Conservation (phyloP, 2,797 vertebrate species). For the Acrossocheilus fasciatus region DNA sequence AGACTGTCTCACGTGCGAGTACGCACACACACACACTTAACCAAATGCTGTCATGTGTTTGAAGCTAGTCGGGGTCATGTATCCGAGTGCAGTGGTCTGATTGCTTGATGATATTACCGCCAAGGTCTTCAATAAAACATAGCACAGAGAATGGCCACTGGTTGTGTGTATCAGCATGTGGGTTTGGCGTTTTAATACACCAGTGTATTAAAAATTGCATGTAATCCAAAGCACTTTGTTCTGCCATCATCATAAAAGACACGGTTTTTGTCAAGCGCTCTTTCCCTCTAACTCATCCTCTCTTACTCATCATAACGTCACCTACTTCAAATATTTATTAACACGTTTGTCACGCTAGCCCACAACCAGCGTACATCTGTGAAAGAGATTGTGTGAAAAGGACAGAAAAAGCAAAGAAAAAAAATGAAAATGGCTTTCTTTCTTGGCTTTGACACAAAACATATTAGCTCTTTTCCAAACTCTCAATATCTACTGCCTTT, state of each 20-base stretch:
- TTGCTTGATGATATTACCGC: constrained; percentile 29
- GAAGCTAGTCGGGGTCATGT: neutral
- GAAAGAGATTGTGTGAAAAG: neutral
- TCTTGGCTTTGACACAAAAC: neutral
- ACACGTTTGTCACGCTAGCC: neutral
- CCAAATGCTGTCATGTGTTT: constrained; percentile 3
- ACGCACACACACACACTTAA: constrained; percentile 13
- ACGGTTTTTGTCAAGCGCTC: neutral
- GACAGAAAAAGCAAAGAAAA: neutral
- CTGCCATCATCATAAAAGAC: neutral
- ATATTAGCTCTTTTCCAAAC: neutral
- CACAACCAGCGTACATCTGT: neutral
- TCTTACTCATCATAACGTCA: neutral
- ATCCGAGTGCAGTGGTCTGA: constrained; percentile 9
- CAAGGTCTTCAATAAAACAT: constrained; percentile 27
- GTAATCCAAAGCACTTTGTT: constrained; percentile 20
- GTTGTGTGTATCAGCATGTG: neutral
- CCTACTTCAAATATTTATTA: constrained; percentile 35
- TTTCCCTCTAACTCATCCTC: neutral
- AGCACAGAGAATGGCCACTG: neutral
- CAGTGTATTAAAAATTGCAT: constrained; percentile 11
- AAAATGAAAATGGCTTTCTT: neutral
- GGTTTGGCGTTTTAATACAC: neutral
- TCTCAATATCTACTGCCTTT: neutral
- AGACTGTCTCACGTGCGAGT: neutral